Evolutionary conservation across 2,113 vertebrate species (phyloP).

Genomic region (Indicator maculatus): DNA sequence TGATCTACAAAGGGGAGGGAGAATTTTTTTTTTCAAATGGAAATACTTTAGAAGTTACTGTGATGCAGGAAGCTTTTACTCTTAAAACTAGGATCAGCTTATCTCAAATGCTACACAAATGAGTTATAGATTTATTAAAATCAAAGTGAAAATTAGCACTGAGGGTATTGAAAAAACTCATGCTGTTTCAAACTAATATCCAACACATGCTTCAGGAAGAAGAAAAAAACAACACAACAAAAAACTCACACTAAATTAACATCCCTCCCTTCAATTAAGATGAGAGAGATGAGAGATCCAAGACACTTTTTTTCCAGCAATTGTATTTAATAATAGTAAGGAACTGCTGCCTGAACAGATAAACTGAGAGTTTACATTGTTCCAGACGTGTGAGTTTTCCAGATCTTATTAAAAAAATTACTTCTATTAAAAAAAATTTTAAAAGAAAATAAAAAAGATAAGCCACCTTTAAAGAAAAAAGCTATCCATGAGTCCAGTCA

Average conservation of each 20-base stretch:
- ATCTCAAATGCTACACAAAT: neutral
- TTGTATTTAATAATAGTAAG: constrained; percentile 38
- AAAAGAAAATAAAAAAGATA: neutral
- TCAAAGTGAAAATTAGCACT: neutral
- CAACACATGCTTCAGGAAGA: neutral
- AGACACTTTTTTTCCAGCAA: constrained; percentile 17
- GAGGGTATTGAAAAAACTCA: neutral
- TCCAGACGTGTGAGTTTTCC: neutral
- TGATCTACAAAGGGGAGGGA: neutral
- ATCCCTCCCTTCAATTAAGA: neutral
- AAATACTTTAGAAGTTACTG: neutral
- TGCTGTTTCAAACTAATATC: neutral
- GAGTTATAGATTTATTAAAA: neutral
- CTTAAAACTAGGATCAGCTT: neutral
- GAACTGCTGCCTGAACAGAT: neutral
- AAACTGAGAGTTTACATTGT: neutral
- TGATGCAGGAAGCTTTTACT: neutral
- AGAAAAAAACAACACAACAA: neutral
- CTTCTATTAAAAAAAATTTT: neutral
- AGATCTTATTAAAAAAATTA: neutral
- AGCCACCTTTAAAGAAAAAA: neutral
- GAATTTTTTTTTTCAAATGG: neutral
- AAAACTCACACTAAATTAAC: neutral
- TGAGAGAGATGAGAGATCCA: neutral
- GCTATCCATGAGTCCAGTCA: neutral